Conservation (phyloP, 1,140 invertebrate genomes). For the Heliothis virescens region DNA sequence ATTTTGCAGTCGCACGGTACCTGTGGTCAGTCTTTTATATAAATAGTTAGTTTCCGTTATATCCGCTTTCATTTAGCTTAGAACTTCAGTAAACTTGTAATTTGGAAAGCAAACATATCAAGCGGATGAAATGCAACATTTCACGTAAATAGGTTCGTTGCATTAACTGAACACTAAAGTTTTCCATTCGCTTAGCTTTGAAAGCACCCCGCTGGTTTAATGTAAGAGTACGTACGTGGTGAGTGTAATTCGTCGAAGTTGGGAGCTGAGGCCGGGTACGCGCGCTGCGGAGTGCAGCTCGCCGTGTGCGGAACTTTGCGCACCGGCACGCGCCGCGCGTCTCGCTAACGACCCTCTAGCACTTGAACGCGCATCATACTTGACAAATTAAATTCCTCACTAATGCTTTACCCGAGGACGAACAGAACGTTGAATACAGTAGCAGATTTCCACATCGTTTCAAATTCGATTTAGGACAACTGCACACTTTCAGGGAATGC, state of each 20-base stretch:
- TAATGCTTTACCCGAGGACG: slow-evolving; percentile 50
- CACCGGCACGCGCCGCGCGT: slow-evolving; percentile 19
- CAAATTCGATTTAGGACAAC: slow-evolving; percentile 78
- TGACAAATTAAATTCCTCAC: slow-evolving; percentile 61
- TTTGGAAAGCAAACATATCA: slow-evolving; percentile 1
- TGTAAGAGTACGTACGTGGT: slow-evolving; percentile 10
- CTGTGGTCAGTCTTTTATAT: slow-evolving; percentile 23
- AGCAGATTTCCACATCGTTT: slow-evolving; percentile 56
- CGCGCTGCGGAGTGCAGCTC: background rate
- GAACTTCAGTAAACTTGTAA: background rate
- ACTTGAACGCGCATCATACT: slow-evolving; percentile 56
- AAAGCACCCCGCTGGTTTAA: slow-evolving; percentile 4
- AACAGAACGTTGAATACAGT: slow-evolving; percentile 44
- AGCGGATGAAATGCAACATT: slow-evolving; percentile 34
- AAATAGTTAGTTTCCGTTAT: slow-evolving; percentile 12
- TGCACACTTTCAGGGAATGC: slow-evolving; percentile 68
- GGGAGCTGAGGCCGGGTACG: background rate
- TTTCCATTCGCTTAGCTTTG: slow-evolving; percentile 41
- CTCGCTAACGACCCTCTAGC: slow-evolving; percentile 22
- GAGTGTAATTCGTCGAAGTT: slow-evolving; percentile 25
- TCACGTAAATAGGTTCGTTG: slow-evolving; percentile 12
- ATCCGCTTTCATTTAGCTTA: slow-evolving; percentile 5
- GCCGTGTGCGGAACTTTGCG: slow-evolving; percentile 1
- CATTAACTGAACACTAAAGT: slow-evolving; percentile 32
- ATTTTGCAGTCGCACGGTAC: slow-evolving; percentile 35